Conservation (phyloP, 2,888 invertebrate genomes). For the Aphelenchoides bicaudatus region DNA sequence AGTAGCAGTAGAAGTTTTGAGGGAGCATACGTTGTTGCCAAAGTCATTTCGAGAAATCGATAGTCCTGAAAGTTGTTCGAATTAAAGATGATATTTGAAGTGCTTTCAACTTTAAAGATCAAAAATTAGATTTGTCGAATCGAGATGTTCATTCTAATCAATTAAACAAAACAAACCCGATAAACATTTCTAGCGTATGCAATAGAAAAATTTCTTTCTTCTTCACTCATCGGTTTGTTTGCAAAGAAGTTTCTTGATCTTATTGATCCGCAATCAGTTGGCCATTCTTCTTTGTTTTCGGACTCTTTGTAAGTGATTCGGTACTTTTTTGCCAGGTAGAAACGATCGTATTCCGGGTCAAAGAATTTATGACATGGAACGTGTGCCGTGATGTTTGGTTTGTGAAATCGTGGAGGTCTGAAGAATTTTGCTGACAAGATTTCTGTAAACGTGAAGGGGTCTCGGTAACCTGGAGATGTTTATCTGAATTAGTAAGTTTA, state of each 20-base stretch:
- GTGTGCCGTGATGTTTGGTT: not conserved
- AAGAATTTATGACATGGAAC: not conserved
- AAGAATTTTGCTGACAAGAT: too few species aligned
- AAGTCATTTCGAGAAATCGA: not conserved
- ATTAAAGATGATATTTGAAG: too few species aligned
- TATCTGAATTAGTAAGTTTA: too few species aligned
- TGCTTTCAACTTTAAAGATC: too few species aligned
- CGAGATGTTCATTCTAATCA: too few species aligned
- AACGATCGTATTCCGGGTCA: not conserved
- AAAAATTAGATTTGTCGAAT: too few species aligned
- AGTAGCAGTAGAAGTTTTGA: not conserved
- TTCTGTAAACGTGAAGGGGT: too few species aligned
- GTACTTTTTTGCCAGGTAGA: not conserved
- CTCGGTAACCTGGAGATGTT: too few species aligned
- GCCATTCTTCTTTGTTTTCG: not conserved
- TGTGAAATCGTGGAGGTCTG: too few species aligned
- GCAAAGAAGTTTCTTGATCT: not conserved
- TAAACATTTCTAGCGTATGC: not conserved
- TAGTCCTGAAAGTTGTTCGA: not conserved
- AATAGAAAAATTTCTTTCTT: not conserved
- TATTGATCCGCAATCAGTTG: not conserved
- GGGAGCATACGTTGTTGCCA: not conserved
- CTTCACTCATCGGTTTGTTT: not conserved
- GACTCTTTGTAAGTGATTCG: not conserved
- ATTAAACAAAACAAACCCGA: too few species aligned